Percentiles rank a stretch among this genome's conserved stretches.
phyloP scores from a whole-genome alignment of 2,797 vertebrate genomes.

The Chaetodon trifasciatus region DNA sequence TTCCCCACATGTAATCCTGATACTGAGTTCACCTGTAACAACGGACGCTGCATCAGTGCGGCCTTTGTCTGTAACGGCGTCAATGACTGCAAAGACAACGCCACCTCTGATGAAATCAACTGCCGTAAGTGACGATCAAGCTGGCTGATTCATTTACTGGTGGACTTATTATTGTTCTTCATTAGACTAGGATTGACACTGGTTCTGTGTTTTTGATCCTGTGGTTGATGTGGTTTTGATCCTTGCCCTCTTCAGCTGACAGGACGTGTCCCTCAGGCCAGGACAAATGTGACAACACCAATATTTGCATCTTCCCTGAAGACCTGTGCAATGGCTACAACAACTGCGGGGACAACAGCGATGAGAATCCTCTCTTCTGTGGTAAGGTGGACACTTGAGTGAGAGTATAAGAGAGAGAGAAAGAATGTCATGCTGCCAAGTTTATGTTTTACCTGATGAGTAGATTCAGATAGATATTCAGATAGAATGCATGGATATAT shows the following conservation, averaged over 20 bases:
- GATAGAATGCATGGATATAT: neutral
- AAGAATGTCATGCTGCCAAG: neutral
- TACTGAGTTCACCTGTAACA: constrained; percentile 90
- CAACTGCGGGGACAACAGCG: constrained; percentile 87
- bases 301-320: constrained; percentile 91
- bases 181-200: neutral
- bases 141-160: neutral
- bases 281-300: constrained; percentile 91
- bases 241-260: constrained; percentile 84
- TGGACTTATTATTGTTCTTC: neutral
- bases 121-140: constrained; percentile 89
- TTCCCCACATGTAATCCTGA: constrained; percentile 90
- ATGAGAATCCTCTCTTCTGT: constrained; percentile 86
- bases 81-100: constrained; percentile 93
- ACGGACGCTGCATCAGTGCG: constrained; percentile 90
- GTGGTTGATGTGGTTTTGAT: constrained; percentile 2
- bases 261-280: constrained; percentile 87
- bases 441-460: neutral
- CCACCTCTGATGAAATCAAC: constrained; percentile 92
- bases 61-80: constrained; percentile 90
- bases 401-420: neutral
- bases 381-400: constrained; percentile 55
- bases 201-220: neutral
- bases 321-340: constrained; percentile 90
- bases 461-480: neutral